Conservation (phyloP, 2,888 invertebrate genomes). For the Harpalus rubripes region DNA sequence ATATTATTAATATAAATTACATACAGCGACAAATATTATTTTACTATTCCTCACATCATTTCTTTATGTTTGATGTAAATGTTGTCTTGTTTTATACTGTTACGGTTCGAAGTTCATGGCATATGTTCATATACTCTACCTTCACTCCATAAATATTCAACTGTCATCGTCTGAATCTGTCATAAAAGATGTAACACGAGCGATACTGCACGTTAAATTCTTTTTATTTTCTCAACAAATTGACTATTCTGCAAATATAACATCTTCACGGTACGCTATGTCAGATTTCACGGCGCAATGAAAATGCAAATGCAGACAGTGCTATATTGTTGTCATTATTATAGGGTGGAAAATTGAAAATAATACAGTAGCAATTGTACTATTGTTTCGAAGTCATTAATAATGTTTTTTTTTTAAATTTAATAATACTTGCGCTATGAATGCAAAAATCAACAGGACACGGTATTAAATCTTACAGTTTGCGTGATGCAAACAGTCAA, state of each 20-base stretch:
- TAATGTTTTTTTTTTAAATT: neutral
- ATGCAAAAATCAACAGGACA: neutral
- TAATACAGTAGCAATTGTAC: neutral
- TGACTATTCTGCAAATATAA: neutral
- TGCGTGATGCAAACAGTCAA: neutral
- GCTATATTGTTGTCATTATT: no score
- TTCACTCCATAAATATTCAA: constrained; percentile 4
- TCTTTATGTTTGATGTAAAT: no score
- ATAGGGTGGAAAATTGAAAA: no score
- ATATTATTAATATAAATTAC: no score
- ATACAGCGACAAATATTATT: no score
- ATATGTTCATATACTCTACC: neutral
- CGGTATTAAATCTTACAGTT: neutral
- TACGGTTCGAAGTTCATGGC: neutral
- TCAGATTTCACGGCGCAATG: neutral
- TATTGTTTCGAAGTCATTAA: neutral
- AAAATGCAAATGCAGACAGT: no score
- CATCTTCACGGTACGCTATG: neutral
- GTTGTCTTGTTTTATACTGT: neutral
- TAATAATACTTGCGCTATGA: neutral
- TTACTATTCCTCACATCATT: no score
- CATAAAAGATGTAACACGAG: neutral
- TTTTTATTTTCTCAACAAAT: neutral
- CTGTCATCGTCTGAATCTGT: neutral
- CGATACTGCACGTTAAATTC: neutral